Conservation (phyloP, 2,888 invertebrate genomes). For the Drosophila buzzatii region DNA sequence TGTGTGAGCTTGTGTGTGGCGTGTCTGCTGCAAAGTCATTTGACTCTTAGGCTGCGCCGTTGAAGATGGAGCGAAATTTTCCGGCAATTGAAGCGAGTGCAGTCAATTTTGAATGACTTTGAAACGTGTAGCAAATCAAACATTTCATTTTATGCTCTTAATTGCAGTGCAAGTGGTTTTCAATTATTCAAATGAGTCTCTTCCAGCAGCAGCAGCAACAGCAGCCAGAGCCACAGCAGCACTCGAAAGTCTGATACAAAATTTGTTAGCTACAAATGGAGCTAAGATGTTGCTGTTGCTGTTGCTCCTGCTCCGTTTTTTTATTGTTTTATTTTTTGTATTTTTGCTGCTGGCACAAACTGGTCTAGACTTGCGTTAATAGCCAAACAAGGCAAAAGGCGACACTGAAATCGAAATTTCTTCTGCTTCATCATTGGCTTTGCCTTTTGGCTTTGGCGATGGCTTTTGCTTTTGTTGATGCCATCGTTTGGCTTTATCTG, state of each 20-base stretch:
- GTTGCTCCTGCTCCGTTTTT: constrained; percentile 17
- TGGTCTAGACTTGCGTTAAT: constrained; percentile 73
- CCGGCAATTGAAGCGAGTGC: constrained; percentile 72
- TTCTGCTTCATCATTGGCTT: constrained; percentile 60
- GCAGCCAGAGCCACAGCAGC: constrained; percentile 20
- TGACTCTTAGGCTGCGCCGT: constrained; percentile 27
- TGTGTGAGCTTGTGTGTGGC: constrained; percentile 44
- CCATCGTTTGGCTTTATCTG: constrained; percentile 65
- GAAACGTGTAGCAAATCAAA: constrained; percentile 64
- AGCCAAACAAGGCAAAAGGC: constrained; percentile 41
- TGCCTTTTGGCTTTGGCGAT: constrained; percentile 52
- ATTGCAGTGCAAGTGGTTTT: constrained; percentile 76
- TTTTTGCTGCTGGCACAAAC: constrained; percentile 47
- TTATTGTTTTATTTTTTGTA: neutral
- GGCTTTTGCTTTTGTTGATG: constrained; percentile 45
- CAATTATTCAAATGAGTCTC: constrained; percentile 77
- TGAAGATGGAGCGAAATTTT: constrained; percentile 63
- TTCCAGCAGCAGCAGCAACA: constrained; percentile 45
- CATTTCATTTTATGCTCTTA: constrained; percentile 74
- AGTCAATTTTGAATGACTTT: constrained; percentile 44
- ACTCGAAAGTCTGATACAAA: constrained; percentile 47
- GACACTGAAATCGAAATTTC: constrained; percentile 60
- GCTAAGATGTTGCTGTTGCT: constrained; percentile 8
- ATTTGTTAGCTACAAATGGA: constrained; percentile 26
- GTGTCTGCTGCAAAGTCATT: constrained; percentile 56